phyloP scores from a whole-genome alignment of 2,797 vertebrate genomes.

The Leucoraja ocellata region DNA sequence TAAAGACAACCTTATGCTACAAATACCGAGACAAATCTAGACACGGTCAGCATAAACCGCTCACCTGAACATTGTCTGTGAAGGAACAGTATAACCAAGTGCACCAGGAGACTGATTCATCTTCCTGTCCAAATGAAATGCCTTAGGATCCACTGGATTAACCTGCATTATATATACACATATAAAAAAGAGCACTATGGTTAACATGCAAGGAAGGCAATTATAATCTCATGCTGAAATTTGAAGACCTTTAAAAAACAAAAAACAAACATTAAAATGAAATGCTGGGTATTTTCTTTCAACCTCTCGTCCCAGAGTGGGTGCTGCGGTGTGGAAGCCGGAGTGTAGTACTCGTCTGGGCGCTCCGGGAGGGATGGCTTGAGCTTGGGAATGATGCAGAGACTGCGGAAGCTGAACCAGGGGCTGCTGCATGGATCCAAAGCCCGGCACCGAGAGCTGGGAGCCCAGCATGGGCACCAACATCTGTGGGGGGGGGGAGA shows the following conservation, averaged over 20 bases:
- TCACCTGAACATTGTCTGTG: constrained; percentile 23
- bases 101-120: neutral
- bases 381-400: constrained; percentile 47
- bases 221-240: neutral
- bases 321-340: constrained; percentile 33
- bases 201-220: neutral
- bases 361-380: constrained; percentile 53
- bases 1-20: neutral
- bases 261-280: neutral
- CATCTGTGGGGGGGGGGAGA: constrained; percentile 44
- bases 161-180: neutral
- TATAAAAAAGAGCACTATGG: neutral
- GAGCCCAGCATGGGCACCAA: constrained; percentile 54
- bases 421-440: constrained; percentile 50
- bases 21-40: neutral
- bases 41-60: neutral
- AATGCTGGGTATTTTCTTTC: neutral
- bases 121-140: constrained; percentile 16
- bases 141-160: constrained; percentile 6
- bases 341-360: constrained; percentile 50
- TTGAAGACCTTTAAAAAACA: neutral
- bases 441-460: constrained; percentile 54
- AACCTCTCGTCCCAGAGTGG: constrained; percentile 13
- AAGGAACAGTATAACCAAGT: neutral
- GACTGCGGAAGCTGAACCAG: constrained; percentile 45